Evolutionary conservation across 2,113 vertebrate genomes (phyloP).

Genomic region (Mirza zaza): DNA sequence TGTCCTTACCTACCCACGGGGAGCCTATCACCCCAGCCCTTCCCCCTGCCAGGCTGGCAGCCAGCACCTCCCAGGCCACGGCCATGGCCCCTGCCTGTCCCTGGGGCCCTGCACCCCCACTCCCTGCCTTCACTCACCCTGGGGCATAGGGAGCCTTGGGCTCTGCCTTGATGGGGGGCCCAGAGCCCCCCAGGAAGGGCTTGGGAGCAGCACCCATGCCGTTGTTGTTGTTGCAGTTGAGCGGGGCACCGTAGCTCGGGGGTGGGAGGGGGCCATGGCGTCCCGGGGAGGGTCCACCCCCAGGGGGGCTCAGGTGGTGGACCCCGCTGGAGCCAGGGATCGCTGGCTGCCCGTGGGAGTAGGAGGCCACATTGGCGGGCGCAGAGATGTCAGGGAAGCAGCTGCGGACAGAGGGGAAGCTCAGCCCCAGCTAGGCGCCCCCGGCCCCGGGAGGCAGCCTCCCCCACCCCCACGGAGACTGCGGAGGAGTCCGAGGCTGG

Average conservation of each 20-base stretch:
- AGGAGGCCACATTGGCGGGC: conserved; percentile 86
- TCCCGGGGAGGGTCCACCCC: conserved; percentile 77
- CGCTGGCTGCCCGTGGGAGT: conserved; percentile 80
- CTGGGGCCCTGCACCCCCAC: background rate
- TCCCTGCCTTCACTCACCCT: conserved; percentile 86
- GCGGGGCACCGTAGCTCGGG: conserved; percentile 82
- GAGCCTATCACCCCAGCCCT: background rate
- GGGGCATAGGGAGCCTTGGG: conserved; percentile 95
- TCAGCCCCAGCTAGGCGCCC: background rate
- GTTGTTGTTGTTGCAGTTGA: conserved; percentile 90
- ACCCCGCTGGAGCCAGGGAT: conserved; percentile 75
- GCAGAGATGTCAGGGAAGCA: conserved; percentile 96
- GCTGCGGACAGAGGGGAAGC: conserved; percentile 84
- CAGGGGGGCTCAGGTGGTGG: conserved; percentile 83
- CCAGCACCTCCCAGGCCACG: background rate
- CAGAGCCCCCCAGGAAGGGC: conserved; percentile 87
- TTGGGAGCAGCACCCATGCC: conserved; percentile 87
- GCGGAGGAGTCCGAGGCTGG: background rate
- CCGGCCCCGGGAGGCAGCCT: background rate
- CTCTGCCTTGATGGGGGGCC: conserved; percentile 93
- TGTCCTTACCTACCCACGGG: background rate
- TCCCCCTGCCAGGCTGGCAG: background rate
- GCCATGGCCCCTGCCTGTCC: background rate
- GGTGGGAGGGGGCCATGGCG: conserved; percentile 82
- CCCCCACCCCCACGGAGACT: background rate